These are phyloP conservation scores for Ambastaia sidthimunki DNA, from an alignment of 2,797 vertebrate species.

Conservation along the genomic window DNA sequence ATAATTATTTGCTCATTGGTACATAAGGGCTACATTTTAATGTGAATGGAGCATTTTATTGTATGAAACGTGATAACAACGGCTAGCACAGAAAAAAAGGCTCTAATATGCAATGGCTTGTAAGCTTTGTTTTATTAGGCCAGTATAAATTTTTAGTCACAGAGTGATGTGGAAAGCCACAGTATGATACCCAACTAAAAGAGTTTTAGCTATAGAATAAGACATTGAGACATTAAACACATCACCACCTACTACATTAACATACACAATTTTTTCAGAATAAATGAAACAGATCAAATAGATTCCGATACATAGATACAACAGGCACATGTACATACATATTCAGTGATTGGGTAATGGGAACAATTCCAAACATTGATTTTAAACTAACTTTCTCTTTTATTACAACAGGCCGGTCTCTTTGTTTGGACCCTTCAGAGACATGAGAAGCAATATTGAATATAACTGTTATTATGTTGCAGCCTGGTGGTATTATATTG, in stretches of 20 bases:
- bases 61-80: not conserved
- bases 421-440: constrained; percentile 35
- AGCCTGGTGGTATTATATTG: constrained; percentile 51
- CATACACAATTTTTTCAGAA: not conserved
- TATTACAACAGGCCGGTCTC: constrained; percentile 32
- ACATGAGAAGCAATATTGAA: constrained; percentile 49
- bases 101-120: not conserved
- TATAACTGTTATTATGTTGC: constrained; percentile 54
- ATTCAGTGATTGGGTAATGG: constrained; percentile 51
- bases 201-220: constrained; percentile 19
- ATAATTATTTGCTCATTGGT: not conserved
- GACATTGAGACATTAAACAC: not conserved
- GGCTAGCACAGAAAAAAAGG: not conserved
- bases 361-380: constrained; percentile 63
- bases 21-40: not conserved
- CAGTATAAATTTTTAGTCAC: not conserved
- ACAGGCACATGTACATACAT: not conserved
- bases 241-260: constrained; percentile 3
- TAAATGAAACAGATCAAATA: too few relatives aligned
- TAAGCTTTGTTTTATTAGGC: constrained; percentile 35
- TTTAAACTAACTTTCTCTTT: constrained; percentile 56
- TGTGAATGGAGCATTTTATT: not conserved
- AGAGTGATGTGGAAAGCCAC: constrained; percentile 8
- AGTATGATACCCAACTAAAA: not conserved
- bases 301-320: not conserved